Percentiles rank a stretch among this genome's conserved stretches.
These are phyloP conservation scores for Dicyrtomina minuta DNA, from an alignment of 2,888 invertebrate genomes.

Conservation along the genomic window DNA sequence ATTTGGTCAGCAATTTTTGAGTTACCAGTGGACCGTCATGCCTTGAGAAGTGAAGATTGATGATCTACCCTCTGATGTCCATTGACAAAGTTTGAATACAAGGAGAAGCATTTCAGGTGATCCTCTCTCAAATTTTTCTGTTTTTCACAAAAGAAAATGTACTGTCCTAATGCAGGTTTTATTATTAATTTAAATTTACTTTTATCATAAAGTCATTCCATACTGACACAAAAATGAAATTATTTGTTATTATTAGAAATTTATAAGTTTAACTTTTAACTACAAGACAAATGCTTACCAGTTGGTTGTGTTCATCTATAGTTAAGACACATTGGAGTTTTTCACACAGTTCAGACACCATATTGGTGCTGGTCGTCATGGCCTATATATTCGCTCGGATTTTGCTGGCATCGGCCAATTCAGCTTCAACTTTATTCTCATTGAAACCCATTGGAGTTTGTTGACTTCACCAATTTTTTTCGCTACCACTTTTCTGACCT, in stretches of 20 bases:
- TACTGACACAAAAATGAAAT: not conserved
- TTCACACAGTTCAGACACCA: not conserved
- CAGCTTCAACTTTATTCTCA: too few relatives aligned
- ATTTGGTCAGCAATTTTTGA: conserved; percentile 9
- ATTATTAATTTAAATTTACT: not conserved
- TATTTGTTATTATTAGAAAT: not conserved
- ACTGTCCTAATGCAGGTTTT: not conserved
- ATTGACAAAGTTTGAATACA: conserved; percentile 4
- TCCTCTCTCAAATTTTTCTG: conserved; percentile 10
- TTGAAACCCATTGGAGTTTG: not conserved
- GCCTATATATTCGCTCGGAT: conserved; percentile 2
- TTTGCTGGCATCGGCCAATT: not conserved
- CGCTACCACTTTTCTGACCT: too few relatives aligned
- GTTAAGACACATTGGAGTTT: conserved; percentile 12
- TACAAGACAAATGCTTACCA: not conserved
- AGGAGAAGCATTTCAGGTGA: conserved; percentile 7
- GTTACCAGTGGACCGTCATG: conserved; percentile 12
- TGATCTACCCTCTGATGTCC: not conserved
- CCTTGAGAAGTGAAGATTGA: not conserved
- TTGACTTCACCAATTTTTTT: not conserved
- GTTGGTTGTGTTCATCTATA: conserved; percentile 5
- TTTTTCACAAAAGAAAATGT: too few relatives aligned
- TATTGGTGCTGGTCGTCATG: conserved; percentile 3
- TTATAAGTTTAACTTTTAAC: not conserved
- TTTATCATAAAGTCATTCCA: not conserved